These are phyloP conservation scores for Gorsachius magnificus DNA, from an alignment of 2,797 vertebrate genomes.

Conservation along the genomic window DNA sequence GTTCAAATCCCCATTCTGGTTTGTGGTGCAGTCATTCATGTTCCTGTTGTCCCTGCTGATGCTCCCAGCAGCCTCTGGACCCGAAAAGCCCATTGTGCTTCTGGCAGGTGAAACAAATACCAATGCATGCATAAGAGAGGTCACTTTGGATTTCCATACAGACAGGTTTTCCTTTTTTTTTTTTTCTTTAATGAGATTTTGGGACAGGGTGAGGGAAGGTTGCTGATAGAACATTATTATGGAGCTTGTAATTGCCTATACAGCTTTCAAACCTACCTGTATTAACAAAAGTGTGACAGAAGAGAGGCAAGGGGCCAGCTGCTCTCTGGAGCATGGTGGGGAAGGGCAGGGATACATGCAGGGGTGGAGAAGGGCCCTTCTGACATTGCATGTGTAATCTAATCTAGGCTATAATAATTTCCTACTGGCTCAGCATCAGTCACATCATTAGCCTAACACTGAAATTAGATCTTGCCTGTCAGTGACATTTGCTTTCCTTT, in stretches of 20 bases:
- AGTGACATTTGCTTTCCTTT: constrained; percentile 13
- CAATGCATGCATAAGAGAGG: not conserved
- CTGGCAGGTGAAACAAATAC: not conserved
- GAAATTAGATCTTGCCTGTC: constrained; percentile 35
- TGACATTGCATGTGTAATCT: not conserved
- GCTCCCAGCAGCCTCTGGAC: not conserved
- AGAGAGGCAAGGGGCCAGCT: not conserved
- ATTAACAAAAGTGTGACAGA: not conserved
- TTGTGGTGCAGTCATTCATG: not conserved
- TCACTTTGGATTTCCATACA: not conserved
- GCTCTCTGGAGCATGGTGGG: not conserved
- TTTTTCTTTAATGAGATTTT: not conserved
- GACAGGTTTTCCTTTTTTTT: not conserved
- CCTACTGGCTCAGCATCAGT: constrained; percentile 25
- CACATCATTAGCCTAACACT: not conserved
- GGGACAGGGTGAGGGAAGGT: not conserved
- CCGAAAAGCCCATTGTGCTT: not conserved
- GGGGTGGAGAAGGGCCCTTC: not conserved
- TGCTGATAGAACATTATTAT: not conserved
- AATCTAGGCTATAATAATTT: not conserved
- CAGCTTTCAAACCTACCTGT: not conserved
- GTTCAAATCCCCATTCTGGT: not conserved
- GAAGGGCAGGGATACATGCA: not conserved
- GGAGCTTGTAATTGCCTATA: not conserved
- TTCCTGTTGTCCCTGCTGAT: not conserved